Percentiles rank a stretch among this genome's conserved stretches.
These are phyloP conservation scores for Rhagoletis zephyria DNA, from an alignment of 1,140 invertebrate genomes.

Conservation along the genomic window DNA sequence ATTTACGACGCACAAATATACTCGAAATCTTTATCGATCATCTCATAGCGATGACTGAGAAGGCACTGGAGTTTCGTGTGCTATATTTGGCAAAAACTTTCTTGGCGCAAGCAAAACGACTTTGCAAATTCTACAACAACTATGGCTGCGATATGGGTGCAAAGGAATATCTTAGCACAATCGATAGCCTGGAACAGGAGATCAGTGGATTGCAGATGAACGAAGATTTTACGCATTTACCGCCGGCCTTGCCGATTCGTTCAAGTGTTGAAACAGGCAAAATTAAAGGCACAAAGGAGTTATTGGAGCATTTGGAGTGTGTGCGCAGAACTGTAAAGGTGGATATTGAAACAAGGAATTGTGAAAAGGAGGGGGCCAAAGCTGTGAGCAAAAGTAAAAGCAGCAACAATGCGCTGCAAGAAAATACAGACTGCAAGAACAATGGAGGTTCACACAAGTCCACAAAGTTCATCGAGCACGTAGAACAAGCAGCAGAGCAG, in stretches of 20 bases:
- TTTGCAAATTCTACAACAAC: constrained; percentile 79
- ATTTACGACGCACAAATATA: constrained; percentile 75
- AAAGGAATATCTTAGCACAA: constrained; percentile 74
- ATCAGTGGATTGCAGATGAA: constrained; percentile 3
- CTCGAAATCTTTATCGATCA: constrained; percentile 78
- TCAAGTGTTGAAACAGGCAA: constrained; percentile 54
- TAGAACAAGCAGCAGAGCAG: constrained; percentile 17
- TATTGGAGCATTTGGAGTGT: neutral
- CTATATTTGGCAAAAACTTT: constrained; percentile 78
- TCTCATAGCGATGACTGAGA: constrained; percentile 62
- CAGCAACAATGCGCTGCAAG: neutral
- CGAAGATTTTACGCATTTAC: constrained; percentile 36
- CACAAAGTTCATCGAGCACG: constrained; percentile 53
- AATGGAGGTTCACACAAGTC: constrained; percentile 29
- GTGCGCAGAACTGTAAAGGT: neutral
- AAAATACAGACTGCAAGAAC: neutral
- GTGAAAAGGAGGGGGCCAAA: neutral
- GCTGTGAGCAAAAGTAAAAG: neutral
- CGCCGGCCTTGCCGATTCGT: constrained; percentile 56
- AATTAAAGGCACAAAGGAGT: neutral
- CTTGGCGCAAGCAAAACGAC: constrained; percentile 79
- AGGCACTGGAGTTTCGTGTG: constrained; percentile 70
- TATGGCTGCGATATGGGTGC: constrained; percentile 75
- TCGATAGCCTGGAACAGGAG: constrained; percentile 71
- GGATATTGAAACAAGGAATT: neutral